Conservation (phyloP, 2,888 invertebrate species). For the Drosophila mimica region DNA sequence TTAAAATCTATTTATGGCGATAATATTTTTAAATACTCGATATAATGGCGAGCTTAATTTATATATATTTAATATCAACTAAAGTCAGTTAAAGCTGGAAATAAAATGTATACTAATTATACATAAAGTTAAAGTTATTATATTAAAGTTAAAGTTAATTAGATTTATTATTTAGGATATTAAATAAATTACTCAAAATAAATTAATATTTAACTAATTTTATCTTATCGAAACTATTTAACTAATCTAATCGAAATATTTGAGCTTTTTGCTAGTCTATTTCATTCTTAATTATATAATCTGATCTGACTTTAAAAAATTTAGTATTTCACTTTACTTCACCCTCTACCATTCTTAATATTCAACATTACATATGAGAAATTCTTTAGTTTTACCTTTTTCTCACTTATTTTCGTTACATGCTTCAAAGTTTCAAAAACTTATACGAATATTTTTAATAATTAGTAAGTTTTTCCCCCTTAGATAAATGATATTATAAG, state of each 20-base stretch:
- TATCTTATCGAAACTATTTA: too few species aligned
- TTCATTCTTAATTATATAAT: background rate
- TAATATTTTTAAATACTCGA: background rate
- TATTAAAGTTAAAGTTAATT: too few species aligned
- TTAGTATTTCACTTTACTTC: background rate
- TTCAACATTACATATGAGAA: background rate
- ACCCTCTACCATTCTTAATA: too few species aligned
- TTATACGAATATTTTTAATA: background rate
- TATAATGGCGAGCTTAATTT: background rate
- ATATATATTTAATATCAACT: background rate
- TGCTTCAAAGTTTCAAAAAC: background rate
- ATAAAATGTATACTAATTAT: too few species aligned
- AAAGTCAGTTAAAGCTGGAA: background rate
- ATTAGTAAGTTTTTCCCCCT: background rate
- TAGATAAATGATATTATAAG: background rate
- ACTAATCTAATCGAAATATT: background rate
- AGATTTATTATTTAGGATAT: background rate
- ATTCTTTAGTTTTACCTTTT: background rate
- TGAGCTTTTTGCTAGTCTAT: background rate
- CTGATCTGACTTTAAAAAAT: background rate
- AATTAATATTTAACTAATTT: background rate
- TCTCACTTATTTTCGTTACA: background rate
- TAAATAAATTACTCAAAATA: background rate
- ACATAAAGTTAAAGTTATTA: too few species aligned
- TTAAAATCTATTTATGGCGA: slow-evolving; percentile 36